phyloP scores from a whole-genome alignment of 2,113 vertebrate species.

The Chionomys nivalis region DNA sequence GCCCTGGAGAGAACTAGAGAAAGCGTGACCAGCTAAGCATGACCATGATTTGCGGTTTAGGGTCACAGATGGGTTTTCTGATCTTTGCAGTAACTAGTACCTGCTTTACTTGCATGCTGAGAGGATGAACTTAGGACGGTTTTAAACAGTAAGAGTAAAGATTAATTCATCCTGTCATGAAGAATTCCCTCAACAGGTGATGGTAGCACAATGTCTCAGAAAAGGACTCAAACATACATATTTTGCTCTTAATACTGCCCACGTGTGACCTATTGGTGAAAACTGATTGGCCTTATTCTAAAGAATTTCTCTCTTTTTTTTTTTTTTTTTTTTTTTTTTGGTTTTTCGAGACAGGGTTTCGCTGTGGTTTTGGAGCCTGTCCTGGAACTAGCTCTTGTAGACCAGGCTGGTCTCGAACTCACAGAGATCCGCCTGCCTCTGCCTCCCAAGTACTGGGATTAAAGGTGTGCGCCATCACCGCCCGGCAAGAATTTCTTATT shows the following conservation, averaged over 20 bases:
- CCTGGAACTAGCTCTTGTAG: no score
- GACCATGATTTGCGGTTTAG: neutral
- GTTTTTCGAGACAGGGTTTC: no score
- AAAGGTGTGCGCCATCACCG: no score
- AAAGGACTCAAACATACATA: neutral
- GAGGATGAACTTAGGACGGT: neutral
- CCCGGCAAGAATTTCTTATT: constrained; percentile 38
- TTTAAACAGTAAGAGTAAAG: neutral
- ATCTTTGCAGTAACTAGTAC: neutral
- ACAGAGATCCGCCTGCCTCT: no score
- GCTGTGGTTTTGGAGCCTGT: no score
- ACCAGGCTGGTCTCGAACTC: no score
- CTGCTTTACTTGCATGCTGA: neutral
- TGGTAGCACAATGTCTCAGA: neutral
- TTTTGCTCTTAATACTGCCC: neutral
- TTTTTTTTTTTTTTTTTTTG: no score
- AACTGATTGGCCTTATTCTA: neutral
- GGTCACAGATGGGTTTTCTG: neutral
- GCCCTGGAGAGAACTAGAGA: neutral
- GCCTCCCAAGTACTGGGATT: no score
- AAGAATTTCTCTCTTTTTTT: no score
- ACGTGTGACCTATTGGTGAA: neutral
- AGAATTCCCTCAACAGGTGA: neutral
- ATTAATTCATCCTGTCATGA: neutral
- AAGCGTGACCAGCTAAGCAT: neutral